Evolutionary conservation across 1,140 invertebrate species (phyloP).

Genomic region (Platyura marginata): DNA sequence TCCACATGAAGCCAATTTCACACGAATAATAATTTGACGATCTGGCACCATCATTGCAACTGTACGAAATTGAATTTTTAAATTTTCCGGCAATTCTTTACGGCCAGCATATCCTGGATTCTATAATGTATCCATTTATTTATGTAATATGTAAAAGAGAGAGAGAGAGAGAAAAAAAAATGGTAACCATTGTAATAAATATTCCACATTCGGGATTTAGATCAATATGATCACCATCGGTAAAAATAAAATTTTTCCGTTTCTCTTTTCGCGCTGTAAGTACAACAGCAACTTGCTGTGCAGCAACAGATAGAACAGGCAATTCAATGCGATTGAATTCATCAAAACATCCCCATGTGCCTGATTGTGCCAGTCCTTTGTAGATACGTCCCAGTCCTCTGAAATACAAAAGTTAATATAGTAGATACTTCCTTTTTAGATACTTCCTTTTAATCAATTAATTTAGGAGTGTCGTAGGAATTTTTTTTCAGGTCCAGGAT

Average conservation of each 20-base stretch:
- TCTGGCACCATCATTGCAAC: conserved; percentile 99
- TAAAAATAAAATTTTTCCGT: conserved; percentile 76
- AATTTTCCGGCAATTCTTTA: conserved; percentile 89
- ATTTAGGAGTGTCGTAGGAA: no score
- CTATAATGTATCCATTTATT: conserved; percentile 29
- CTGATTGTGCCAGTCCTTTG: conserved; percentile 82
- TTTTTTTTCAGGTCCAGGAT: background rate
- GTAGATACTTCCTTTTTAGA: background rate
- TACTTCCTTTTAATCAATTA: no score
- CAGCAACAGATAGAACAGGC: conserved; percentile 87
- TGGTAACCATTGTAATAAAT: conserved; percentile 88
- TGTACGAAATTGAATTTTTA: conserved; percentile 94
- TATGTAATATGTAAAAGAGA: no score
- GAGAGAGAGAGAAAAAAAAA: background rate
- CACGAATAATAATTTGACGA: conserved; percentile 90
- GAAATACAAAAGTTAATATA: conserved; percentile 16
- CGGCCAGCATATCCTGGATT: conserved; percentile 94
- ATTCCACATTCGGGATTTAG: conserved; percentile 94
- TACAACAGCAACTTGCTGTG: conserved; percentile 92
- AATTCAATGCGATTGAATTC: conserved; percentile 94
- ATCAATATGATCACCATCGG: conserved; percentile 82
- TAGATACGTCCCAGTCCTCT: conserved; percentile 78
- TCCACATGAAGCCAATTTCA: conserved; percentile 88
- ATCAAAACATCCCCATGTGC: conserved; percentile 63
- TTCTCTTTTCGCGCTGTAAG: conserved; percentile 83